Evolutionary conservation across 2,888 invertebrate species (phyloP), one percentile per base, ranked within the genome.

Genomic region (Pandemis cinnamomeana): DNA sequence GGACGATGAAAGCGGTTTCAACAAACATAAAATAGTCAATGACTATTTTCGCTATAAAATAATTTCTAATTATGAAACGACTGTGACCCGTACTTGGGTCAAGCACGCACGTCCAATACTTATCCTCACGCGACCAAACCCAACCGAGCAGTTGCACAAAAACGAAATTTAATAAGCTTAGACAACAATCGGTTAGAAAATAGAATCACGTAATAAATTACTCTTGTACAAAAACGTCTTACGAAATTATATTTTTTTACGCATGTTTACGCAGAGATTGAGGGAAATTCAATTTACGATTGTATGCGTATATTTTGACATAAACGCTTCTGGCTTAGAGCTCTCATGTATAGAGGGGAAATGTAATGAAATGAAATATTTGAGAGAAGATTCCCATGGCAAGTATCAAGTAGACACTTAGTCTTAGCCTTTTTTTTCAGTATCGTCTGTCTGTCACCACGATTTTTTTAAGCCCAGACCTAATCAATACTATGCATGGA

Each of bases 141-240:
- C 42, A 67, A 51, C 61, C 42, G 8, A 20, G 62, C 27, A 71
- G 46, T 75, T 63, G 27, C 42, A 55, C 68, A 67, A 75, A 71
- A 74, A 70, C 76, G 68, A 82, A 80, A 81, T 81, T 80, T 82
- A 82, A 79, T 79, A 75, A 78, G 76, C 82, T 84, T 84, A 82
- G 81, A 82, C 80, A 83, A 88, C 84, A 87, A 88, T 85, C 75
- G 64, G 69, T 64, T 63, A 80, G 78, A 85, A 84, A 88, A 88
- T 86, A 81, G 82, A 78, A 77, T 89, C 90, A 91, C 91, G 91
- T 91, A 91, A 87, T 86, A 82, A 82, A 90, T 90, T 88, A 83
- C 82, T 73, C 20, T 67, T 74, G 76, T 75, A 82, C 82, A 82
- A 82, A 81, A 77, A 77, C 42, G 46, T 67, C 62, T 77, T 76